Percentiles rank a stretch among this genome's conserved stretches.
These are phyloP conservation scores for Pterocles burchelli DNA, from an alignment of 2,113 vertebrate species.

Conservation along the genomic window DNA sequence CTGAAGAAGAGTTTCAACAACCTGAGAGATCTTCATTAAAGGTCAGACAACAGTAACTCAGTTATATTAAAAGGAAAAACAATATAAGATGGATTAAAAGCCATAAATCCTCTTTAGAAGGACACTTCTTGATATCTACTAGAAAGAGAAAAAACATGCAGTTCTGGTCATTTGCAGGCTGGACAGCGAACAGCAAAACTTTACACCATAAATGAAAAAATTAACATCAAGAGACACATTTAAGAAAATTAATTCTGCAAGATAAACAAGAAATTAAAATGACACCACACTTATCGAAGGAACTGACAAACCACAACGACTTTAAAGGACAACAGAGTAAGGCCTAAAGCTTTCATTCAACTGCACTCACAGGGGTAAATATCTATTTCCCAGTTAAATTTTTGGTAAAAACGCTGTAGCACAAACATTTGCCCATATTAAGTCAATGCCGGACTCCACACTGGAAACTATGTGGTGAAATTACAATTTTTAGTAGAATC, in stretches of 20 bases:
- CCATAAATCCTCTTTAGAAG: neutral
- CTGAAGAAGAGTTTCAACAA: neutral
- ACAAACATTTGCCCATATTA: neutral
- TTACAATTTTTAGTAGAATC: neutral
- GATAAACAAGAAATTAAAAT: neutral
- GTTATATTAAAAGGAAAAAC: neutral
- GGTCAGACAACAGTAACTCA: neutral
- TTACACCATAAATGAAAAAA: neutral
- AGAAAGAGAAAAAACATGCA: neutral
- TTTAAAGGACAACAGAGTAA: neutral
- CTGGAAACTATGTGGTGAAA: neutral
- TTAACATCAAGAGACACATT: accelerated
- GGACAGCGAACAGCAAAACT: neutral
- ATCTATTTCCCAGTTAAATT: neutral
- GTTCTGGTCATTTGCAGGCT: neutral
- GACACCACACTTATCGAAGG: neutral
- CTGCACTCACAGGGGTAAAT: neutral
- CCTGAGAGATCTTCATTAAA: neutral
- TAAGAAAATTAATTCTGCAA: neutral
- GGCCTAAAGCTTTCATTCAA: neutral
- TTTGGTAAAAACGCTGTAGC: neutral
- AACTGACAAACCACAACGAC: neutral
- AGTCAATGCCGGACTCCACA: neutral
- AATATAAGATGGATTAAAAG: neutral
- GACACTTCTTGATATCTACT: neutral